Evolutionary conservation across 2,888 invertebrate species (phyloP).

Genomic region (Furcula furcula): DNA sequence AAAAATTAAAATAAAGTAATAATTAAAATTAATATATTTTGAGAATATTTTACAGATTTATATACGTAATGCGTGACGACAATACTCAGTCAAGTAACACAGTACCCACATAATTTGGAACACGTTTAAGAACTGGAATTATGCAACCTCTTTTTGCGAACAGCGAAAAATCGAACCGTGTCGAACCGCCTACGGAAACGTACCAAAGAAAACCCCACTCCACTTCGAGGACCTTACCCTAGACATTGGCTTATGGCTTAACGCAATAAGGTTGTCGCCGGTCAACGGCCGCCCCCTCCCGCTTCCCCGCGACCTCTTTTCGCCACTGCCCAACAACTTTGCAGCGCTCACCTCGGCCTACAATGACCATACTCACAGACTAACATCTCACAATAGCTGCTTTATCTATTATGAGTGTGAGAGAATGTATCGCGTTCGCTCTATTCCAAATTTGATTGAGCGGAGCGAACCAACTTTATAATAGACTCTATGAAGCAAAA

Average conservation of each 20-base stretch:
- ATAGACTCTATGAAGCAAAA: constrained; percentile 16
- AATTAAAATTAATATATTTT: too few species aligned
- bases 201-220: constrained; percentile 49
- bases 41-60: too few species aligned
- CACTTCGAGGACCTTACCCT: constrained; percentile 72
- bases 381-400: constrained; percentile 38
- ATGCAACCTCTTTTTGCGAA: constrained; percentile 52
- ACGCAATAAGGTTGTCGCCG: constrained; percentile 68
- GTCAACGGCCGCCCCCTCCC: constrained; percentile 69
- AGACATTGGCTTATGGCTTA: constrained; percentile 62
- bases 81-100: constrained; percentile 16
- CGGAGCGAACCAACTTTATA: constrained; percentile 23
- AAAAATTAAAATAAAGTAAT: too few species aligned
- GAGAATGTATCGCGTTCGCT: constrained; percentile 36
- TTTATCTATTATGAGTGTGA: constrained; percentile 40
- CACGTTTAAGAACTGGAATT: constrained; percentile 34
- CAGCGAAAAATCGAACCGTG: constrained; percentile 48
- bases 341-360: constrained; percentile 40
- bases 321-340: constrained; percentile 52
- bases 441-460: constrained; percentile 33
- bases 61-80: constrained; percentile 11
- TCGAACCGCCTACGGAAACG: constrained; percentile 52
- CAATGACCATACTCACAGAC: constrained; percentile 35
- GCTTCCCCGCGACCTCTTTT: constrained; percentile 66
- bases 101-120: constrained; percentile 4